Conservation (phyloP, 2,797 vertebrate species). For the Parotocinclus haroldoi region DNA sequence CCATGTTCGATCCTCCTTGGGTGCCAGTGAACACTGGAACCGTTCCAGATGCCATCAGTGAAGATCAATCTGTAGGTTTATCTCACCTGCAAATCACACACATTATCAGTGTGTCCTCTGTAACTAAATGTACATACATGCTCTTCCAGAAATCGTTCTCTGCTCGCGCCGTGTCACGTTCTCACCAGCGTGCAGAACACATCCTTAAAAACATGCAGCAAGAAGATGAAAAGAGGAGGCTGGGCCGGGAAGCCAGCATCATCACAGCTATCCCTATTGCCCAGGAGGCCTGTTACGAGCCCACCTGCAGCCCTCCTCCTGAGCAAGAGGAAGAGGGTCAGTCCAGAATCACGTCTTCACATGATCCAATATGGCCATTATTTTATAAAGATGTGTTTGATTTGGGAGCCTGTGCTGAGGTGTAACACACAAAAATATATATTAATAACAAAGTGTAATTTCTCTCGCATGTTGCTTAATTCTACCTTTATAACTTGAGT, state of each 20-base stretch:
- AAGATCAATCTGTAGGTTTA: slow-evolving; percentile 94
- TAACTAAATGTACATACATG: not conserved
- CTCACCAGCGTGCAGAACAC: slow-evolving; percentile 95
- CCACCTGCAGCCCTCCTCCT: slow-evolving; percentile 89
- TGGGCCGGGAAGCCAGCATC: slow-evolving; percentile 95
- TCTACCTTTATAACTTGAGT: too few relatives aligned
- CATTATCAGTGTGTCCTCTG: not conserved
- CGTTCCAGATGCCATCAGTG: slow-evolving; percentile 95
- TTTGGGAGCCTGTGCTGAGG: too few relatives aligned
- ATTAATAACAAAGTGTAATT: too few relatives aligned
- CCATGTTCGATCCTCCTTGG: slow-evolving; percentile 98
- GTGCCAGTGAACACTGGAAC: slow-evolving; percentile 94
- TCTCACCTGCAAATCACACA: not conserved
- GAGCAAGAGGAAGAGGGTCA: slow-evolving; percentile 98
- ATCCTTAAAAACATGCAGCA: slow-evolving; percentile 98
- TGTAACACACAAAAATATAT: too few relatives aligned
- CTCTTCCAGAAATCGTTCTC: slow-evolving; percentile 91
- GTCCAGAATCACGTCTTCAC: not conserved
- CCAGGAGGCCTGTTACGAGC: slow-evolving; percentile 96
- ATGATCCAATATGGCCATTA: too few relatives aligned
- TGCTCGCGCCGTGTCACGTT: slow-evolving; percentile 93
- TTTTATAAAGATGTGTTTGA: too few relatives aligned
- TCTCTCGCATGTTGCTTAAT: too few relatives aligned
- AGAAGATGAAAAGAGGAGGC: slow-evolving; percentile 93
- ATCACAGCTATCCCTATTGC: slow-evolving; percentile 96